A percentile compares a stretch with the other conserved stretches of the same genome.
Conservation (phyloP, 2,888 invertebrate genomes). For the Eucriotettix oculatus region DNA sequence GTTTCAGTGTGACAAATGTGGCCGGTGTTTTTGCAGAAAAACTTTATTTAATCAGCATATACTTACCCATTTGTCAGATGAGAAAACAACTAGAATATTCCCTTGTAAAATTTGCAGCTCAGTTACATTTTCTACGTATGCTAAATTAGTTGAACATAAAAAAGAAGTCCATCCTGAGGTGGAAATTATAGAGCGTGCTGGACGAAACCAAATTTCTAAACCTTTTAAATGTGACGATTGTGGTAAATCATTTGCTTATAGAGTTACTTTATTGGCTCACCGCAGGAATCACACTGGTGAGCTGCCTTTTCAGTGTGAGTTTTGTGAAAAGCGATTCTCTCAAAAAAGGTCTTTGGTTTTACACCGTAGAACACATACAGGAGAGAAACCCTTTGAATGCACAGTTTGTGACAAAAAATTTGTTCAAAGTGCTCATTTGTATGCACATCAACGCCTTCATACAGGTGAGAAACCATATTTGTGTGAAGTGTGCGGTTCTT, state of each 20-base stretch:
- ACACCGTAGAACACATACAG: slow-evolving; percentile 11
- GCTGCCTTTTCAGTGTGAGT: slow-evolving; percentile 10
- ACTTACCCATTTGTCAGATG: slow-evolving; percentile 4
- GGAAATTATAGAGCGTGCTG: slow-evolving; percentile 1
- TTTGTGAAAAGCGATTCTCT: slow-evolving; percentile 11
- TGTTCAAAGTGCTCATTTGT: slow-evolving; percentile 12
- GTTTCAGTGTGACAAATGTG: slow-evolving; percentile 11
- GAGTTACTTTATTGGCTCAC: slow-evolving; percentile 28
- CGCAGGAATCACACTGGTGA: slow-evolving; percentile 27
- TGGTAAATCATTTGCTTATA: slow-evolving; percentile 36
- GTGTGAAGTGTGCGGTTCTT: slow-evolving; percentile 7
- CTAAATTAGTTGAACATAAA: slow-evolving; percentile 10
- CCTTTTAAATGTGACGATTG: slow-evolving; percentile 21
- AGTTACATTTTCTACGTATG: background rate
- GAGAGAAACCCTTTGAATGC: slow-evolving; percentile 12
- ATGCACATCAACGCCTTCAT: slow-evolving; percentile 10
- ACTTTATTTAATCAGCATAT: slow-evolving; percentile 9
- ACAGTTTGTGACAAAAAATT: slow-evolving; percentile 9
- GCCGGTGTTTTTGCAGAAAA: slow-evolving; percentile 11
- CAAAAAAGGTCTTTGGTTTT: slow-evolving; percentile 12
- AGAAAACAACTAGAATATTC: background rate
- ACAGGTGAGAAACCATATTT: slow-evolving; percentile 13
- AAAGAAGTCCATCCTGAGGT: slow-evolving; percentile 6
- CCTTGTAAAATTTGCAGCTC: background rate
- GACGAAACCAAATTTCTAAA: slow-evolving; percentile 1